Percentiles rank a stretch among this genome's conserved stretches.
These are phyloP conservation scores for Sander vitreus DNA, from an alignment of 2,113 vertebrate species.

Conservation along the genomic window DNA sequence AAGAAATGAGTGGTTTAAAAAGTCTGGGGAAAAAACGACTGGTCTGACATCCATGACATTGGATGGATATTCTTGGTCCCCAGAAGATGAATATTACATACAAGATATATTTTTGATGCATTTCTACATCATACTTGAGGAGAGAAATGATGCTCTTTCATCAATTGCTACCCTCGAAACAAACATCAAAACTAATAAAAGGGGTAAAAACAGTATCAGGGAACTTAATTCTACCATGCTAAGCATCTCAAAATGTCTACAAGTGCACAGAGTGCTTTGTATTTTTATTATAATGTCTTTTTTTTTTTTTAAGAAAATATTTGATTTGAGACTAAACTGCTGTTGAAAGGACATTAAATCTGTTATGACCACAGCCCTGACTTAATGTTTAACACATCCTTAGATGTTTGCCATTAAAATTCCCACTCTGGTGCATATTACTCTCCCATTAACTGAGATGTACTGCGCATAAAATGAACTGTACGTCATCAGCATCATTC, in stretches of 20 bases:
- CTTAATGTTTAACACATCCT: background rate
- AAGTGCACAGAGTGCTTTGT: background rate
- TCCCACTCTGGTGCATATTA: background rate
- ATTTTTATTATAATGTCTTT: background rate
- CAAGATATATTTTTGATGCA: background rate
- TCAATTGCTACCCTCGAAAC: background rate
- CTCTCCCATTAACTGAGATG: background rate
- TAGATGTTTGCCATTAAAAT: background rate
- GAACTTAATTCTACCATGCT: background rate
- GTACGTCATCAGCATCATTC: background rate
- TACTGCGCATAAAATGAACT: background rate
- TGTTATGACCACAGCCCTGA: background rate
- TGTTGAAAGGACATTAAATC: background rate
- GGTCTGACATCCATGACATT: background rate
- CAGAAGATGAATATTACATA: background rate
- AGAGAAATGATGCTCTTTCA: background rate
- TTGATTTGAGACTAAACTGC: background rate
- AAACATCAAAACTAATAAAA: background rate
- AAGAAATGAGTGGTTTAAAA: background rate
- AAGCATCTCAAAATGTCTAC: background rate
- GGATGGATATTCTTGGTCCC: background rate
- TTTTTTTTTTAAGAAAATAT: slow-evolving; percentile 4
- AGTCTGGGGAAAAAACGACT: background rate
- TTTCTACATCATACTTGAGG: background rate
- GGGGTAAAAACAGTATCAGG: background rate